Percentiles rank a stretch among this genome's conserved stretches.
Conservation (phyloP, 2,888 invertebrate species). For the Lithophane semibrunnea region DNA sequence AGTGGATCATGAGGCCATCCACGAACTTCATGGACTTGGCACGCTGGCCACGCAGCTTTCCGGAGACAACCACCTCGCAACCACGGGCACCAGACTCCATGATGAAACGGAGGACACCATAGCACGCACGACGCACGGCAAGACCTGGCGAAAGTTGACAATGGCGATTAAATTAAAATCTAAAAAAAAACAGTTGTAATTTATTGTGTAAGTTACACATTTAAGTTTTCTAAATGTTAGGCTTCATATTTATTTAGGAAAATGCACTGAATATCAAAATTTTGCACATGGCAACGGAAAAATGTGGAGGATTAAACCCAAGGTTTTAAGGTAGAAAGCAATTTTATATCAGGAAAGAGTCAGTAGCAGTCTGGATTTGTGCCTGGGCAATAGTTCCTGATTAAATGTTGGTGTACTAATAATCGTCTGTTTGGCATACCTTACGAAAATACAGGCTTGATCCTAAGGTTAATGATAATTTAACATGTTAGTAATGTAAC, state of each 20-base stretch:
- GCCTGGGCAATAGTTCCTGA: background rate
- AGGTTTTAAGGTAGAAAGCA: background rate
- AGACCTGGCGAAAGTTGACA: conserved; percentile 82
- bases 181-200: no score
- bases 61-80: conserved; percentile 99
- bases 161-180: background rate
- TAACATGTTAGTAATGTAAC: conserved; percentile 28
- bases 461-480: background rate
- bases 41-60: conserved; percentile 99
- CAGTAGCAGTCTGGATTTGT: background rate
- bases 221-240: no score
- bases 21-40: conserved; percentile 99
- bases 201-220: no score
- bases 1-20: conserved; percentile 99
- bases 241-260: no score
- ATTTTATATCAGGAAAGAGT: background rate
- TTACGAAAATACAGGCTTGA: background rate
- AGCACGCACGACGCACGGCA: conserved; percentile 97
- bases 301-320: background rate
- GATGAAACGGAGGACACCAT: conserved; percentile 99
- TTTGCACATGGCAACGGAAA: background rate
- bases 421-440: no score
- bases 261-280: no score
- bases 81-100: conserved; percentile 99
- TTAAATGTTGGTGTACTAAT: background rate